Evolutionary conservation across 2,888 invertebrate species (phyloP).

Genomic region (Liopterus haemorrhoidalis): DNA sequence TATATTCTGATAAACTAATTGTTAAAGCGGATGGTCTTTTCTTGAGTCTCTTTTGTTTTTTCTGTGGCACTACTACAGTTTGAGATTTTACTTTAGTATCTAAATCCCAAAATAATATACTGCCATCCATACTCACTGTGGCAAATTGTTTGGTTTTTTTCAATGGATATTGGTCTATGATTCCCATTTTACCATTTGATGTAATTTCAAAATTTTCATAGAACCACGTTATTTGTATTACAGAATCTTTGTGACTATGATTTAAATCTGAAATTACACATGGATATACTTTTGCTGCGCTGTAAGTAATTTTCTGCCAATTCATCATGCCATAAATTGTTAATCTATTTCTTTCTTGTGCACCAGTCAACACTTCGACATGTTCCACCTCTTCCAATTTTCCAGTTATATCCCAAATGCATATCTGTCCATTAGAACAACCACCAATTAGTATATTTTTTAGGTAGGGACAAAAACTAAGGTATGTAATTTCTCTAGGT

Average conservation of each 20-base stretch:
- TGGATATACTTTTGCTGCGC: conserved; percentile 53
- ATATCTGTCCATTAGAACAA: conserved; percentile 63
- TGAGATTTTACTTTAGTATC: conserved; percentile 33
- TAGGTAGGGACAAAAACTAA: conserved; percentile 65
- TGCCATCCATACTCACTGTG: conserved; percentile 62
- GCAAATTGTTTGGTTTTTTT: conserved; percentile 53
- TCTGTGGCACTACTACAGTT: conserved; percentile 38
- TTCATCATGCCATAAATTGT: conserved; percentile 57
- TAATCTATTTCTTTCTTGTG: conserved; percentile 53
- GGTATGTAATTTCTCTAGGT: conserved; percentile 57
- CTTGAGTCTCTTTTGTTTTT: conserved; percentile 47
- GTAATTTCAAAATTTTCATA: conserved; percentile 55
- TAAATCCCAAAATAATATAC: conserved; percentile 62
- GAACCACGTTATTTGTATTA: conserved; percentile 65
- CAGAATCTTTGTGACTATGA: conserved; percentile 57
- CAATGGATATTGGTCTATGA: conserved; percentile 39
- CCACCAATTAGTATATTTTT: conserved; percentile 67
- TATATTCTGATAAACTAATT: conserved; percentile 56
- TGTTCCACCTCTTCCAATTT: conserved; percentile 58
- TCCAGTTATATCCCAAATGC: conserved; percentile 63
- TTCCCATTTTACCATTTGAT: conserved; percentile 52
- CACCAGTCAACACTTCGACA: conserved; percentile 52
- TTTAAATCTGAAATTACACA: conserved; percentile 58
- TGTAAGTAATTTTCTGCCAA: conserved; percentile 63
- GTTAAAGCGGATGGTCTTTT: conserved; percentile 55